Evolutionary conservation across 2,113 vertebrate genomes (phyloP).

Genomic region (Condylura cristata): DNA sequence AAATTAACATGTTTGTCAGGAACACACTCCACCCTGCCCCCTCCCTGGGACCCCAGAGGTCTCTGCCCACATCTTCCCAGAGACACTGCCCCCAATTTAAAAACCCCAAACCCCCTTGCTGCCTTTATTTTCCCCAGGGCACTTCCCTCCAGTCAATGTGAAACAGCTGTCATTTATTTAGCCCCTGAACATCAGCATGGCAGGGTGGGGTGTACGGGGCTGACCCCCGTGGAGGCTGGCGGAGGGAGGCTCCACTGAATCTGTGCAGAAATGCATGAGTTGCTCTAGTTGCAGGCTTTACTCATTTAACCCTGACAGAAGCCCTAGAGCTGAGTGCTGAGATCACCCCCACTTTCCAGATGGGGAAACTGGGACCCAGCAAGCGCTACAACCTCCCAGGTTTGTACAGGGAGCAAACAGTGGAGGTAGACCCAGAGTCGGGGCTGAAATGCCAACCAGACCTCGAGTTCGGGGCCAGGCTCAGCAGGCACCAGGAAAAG

Average conservation of each 20-base stretch:
- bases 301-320: neutral
- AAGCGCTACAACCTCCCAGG: neutral
- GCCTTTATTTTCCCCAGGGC: neutral
- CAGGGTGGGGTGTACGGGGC: neutral
- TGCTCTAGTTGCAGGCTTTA: too few species aligned
- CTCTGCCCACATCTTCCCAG: neutral
- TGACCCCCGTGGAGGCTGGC: too few species aligned
- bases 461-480: neutral
- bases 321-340: accelerated
- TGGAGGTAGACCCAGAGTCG: accelerated
- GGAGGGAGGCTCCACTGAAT: neutral
- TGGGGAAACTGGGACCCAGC: neutral
- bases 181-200: neutral
- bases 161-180: neutral
- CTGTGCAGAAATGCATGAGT: neutral
- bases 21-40: accelerated
- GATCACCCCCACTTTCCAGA: neutral
- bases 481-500: neutral
- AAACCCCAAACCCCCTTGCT: neutral
- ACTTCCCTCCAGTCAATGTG: accelerated
- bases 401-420: neutral
- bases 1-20: neutral
- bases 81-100: neutral
- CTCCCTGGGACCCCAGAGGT: accelerated
- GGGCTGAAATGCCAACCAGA: too few species aligned